Evolutionary conservation across 2,797 vertebrate species (phyloP).

Genomic region (Dromococcyx pavoninus): DNA sequence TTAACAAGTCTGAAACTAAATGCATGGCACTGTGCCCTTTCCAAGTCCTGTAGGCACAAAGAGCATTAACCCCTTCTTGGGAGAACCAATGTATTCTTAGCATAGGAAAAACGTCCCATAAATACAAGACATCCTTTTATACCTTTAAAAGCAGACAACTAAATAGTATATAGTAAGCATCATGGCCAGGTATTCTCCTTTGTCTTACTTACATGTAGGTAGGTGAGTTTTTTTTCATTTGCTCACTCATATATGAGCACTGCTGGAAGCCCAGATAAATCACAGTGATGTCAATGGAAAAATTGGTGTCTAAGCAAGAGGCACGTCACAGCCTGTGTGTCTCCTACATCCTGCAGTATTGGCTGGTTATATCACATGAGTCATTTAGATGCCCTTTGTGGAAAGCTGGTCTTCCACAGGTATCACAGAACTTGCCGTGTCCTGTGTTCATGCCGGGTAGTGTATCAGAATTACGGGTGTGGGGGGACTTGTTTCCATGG

Average conservation of each 20-base stretch:
- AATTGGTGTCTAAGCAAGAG: not conserved
- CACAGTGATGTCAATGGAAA: not conserved
- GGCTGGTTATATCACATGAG: not conserved
- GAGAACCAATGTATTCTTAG: not conserved
- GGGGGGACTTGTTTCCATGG: not conserved
- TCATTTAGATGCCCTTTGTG: not conserved
- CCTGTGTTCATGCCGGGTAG: not conserved
- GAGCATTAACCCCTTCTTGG: constrained; percentile 10
- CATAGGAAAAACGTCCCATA: not conserved
- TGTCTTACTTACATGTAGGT: not conserved
- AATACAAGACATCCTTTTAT: not conserved
- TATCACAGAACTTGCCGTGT: no score
- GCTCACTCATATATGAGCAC: not conserved
- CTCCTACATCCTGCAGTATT: accelerated
- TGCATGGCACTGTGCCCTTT: not conserved
- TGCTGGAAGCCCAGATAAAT: not conserved
- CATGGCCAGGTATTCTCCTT: not conserved
- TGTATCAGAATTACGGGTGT: not conserved
- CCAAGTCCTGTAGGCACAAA: not conserved
- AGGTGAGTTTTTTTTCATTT: not conserved
- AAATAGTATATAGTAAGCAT: not conserved
- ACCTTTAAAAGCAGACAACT: not conserved
- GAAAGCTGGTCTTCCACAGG: not conserved
- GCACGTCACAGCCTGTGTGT: accelerated
- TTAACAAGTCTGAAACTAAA: not conserved